A percentile compares a stretch with the other conserved stretches of the same genome.
Conservation (phyloP, 2,888 invertebrate genomes). For the Empis livida region DNA sequence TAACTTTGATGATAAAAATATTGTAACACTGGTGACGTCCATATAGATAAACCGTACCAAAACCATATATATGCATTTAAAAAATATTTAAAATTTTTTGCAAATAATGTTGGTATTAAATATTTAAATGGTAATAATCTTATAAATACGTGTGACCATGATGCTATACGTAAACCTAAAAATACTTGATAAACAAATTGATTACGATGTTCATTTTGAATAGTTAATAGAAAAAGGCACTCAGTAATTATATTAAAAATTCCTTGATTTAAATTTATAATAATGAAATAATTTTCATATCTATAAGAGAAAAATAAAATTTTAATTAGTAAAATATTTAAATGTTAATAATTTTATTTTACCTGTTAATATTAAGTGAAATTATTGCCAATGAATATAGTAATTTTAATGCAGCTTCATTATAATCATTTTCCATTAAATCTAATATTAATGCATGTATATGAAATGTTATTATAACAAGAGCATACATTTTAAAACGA, state of each 20-base stretch:
- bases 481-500: slow-evolving; percentile 32
- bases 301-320: slow-evolving; percentile 17
- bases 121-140: slow-evolving; percentile 34
- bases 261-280: slow-evolving; percentile 31
- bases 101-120: slow-evolving; percentile 33
- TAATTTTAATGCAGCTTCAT: slow-evolving; percentile 29
- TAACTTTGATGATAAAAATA: slow-evolving; percentile 36
- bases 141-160: slow-evolving; percentile 33
- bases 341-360: slow-evolving; percentile 5
- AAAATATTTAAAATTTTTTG: slow-evolving; percentile 32
- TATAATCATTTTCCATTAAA: slow-evolving; percentile 27
- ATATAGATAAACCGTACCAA: slow-evolving; percentile 35
- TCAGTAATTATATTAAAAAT: slow-evolving; percentile 32
- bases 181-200: slow-evolving; percentile 30
- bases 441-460: slow-evolving; percentile 31
- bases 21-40: slow-evolving; percentile 35
- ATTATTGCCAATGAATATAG: slow-evolving; percentile 27
- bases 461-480: slow-evolving; percentile 32
- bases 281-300: slow-evolving; percentile 35
- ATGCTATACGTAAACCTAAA: slow-evolving; percentile 29
- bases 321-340: background rate
- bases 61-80: slow-evolving; percentile 31
- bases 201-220: slow-evolving; percentile 29
- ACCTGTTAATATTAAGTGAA: slow-evolving; percentile 29
- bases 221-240: slow-evolving; percentile 25